Conservation (phyloP, 2,113 vertebrate species). For the Poeciliopsis turrubarensis region DNA sequence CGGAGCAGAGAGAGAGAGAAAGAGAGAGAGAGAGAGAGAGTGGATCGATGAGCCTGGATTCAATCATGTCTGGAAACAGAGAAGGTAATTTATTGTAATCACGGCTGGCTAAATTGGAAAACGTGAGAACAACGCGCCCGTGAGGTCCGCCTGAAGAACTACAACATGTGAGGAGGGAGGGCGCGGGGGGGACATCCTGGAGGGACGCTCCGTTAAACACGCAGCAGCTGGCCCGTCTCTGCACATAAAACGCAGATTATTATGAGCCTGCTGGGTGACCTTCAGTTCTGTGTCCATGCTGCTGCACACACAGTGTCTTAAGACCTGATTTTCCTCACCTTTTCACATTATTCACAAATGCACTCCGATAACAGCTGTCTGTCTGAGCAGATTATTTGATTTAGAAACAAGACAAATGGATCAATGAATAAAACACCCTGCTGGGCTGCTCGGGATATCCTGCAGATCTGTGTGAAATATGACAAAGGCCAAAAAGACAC, state of each 20-base stretch:
- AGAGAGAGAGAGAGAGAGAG: background rate
- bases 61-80: constrained; percentile 76
- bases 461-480: constrained; percentile 1
- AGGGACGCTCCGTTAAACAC: too few relatives aligned
- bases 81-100: constrained; percentile 77
- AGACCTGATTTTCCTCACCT: constrained; percentile 25
- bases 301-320: background rate
- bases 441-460: constrained; percentile 10
- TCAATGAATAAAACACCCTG: constrained; percentile 34
- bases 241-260: background rate
- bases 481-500: constrained; percentile 8
- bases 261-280: constrained; percentile 42
- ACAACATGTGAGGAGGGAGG: constrained; percentile 38
- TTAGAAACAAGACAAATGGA: constrained; percentile 46
- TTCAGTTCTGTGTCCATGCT: constrained; percentile 23
- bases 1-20: constrained; percentile 3
- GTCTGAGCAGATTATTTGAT: constrained; percentile 22
- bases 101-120: constrained; percentile 57
- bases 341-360: constrained; percentile 35
- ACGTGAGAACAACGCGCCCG: constrained; percentile 77
- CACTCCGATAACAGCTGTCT: constrained; percentile 21
- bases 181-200: background rate
- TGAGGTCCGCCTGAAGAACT: constrained; percentile 69
- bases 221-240: background rate
- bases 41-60: constrained; percentile 75